Conservation (phyloP, 2,797 vertebrate species). For the Nasua narica region DNA sequence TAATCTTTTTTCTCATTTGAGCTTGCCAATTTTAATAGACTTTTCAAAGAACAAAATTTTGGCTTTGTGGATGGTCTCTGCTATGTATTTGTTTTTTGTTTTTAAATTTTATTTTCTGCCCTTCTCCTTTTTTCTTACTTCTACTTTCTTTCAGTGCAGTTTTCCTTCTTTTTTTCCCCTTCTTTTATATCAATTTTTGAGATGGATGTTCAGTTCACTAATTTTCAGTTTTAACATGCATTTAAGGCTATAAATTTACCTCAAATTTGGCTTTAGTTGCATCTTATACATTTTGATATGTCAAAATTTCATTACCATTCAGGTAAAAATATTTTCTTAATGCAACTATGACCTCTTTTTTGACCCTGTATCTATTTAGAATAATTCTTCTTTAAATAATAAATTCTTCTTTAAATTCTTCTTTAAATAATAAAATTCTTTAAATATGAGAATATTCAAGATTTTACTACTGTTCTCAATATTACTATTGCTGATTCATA, state of each 20-base stretch:
- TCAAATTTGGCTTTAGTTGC: neutral
- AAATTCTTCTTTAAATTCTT: no score
- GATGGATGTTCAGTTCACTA: neutral
- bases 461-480: neutral
- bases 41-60: neutral
- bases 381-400: neutral
- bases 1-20: neutral
- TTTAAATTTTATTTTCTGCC: neutral
- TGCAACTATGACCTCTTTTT: neutral
- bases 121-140: neutral
- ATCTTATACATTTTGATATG: neutral
- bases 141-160: neutral
- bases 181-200: neutral
- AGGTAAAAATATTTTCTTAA: conserved; percentile 13
- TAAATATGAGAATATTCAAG: neutral
- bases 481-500: neutral
- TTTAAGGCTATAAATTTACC: conserved; percentile 25
- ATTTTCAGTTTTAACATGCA: neutral
- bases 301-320: neutral
- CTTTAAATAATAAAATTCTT: no score
- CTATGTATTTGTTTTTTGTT: neutral
- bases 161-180: neutral
- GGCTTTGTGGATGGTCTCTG: neutral
- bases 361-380: neutral
- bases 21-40: neutral